Evolutionary conservation across 2,888 invertebrate species (phyloP).

Genomic region (Parapristionchus giblindavisi): DNA sequence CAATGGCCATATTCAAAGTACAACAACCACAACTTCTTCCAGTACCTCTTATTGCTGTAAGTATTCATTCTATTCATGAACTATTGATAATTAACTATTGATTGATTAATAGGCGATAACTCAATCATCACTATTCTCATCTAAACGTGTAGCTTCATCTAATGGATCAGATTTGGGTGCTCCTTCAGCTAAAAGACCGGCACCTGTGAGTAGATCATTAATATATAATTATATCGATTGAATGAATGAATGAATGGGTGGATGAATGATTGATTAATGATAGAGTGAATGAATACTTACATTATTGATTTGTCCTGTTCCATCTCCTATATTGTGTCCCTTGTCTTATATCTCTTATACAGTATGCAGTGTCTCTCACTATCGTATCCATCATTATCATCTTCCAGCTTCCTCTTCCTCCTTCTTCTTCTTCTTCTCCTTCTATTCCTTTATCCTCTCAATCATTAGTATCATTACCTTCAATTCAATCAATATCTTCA

Average conservation of each 20-base stretch:
- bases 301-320: background rate
- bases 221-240: too few species aligned
- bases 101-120: constrained; percentile 18
- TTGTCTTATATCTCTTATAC: constrained; percentile 15
- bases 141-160: constrained; percentile 1
- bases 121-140: constrained; percentile 1
- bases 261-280: background rate
- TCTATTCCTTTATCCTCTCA: background rate
- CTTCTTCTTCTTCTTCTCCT: constrained; percentile 6
- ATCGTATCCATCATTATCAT: background rate
- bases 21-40: background rate
- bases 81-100: background rate
- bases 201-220: constrained; percentile 24
- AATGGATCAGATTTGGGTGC: constrained; percentile 36
- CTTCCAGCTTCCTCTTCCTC: background rate
- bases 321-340: background rate
- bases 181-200: constrained; percentile 19
- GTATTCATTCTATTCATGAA: background rate
- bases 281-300: background rate
- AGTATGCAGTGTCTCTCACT: constrained; percentile 16
- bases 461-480: background rate
- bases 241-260: background rate
- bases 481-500: constrained; percentile 6
- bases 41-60: constrained; percentile 17
- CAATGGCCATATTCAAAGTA: constrained; percentile 26